These are phyloP conservation scores for Physella acuta DNA, from an alignment of 1,140 invertebrate genomes.

Conservation along the genomic window DNA sequence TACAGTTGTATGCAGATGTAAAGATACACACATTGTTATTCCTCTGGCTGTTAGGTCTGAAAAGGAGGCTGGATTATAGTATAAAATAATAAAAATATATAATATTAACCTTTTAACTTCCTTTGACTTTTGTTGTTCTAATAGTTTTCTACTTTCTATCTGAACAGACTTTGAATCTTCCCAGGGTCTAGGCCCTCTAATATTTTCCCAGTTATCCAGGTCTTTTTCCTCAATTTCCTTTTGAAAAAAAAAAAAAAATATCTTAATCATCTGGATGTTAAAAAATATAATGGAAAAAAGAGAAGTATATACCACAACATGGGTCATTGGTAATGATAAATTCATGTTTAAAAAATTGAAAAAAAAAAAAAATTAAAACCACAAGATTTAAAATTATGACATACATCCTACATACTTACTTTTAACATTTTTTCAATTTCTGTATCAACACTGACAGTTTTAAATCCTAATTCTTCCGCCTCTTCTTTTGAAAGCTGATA, in stretches of 20 bases:
- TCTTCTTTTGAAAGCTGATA: neutral
- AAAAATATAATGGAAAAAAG: neutral
- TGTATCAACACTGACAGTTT: neutral
- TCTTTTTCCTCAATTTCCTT: constrained; percentile 57
- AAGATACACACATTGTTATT: too few species aligned
- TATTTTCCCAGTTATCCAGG: constrained; percentile 79
- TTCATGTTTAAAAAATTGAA: neutral
- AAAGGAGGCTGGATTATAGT: too few species aligned
- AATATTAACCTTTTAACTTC: too few species aligned
- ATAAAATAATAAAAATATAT: too few species aligned
- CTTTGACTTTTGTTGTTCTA: too few species aligned
- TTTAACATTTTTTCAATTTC: neutral
- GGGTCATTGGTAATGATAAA: neutral
- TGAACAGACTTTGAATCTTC: constrained; percentile 64
- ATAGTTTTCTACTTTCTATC: too few species aligned
- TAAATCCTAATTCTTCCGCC: neutral
- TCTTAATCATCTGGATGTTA: neutral
- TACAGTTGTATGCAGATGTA: too few species aligned
- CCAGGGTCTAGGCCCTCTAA: constrained; percentile 78
- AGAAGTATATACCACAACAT: too few species aligned
- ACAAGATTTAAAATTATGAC: neutral
- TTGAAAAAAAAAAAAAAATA: constrained; percentile 12
- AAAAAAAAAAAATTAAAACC: neutral
- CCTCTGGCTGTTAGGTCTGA: too few species aligned
- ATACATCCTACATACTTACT: neutral